Base-by-base conservation (phyloP, 2,888 invertebrate genomes). In the Marasmarcha lunaedactyla region DNA sequence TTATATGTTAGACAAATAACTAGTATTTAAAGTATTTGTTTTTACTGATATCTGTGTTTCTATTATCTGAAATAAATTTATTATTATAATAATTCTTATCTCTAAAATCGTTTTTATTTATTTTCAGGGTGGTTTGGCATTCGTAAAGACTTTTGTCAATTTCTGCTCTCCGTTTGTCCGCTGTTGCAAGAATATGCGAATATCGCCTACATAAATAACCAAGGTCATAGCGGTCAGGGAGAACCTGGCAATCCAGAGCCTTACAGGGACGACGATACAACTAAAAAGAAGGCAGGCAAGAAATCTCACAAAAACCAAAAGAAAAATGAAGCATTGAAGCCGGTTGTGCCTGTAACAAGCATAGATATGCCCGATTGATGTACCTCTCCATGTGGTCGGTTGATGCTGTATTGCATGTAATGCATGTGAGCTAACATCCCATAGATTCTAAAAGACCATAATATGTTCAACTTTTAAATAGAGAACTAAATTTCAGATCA, bases 81-180 rank as follows among this genome's bases (percentile, higher is more conserved):
- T n/a, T n/a, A n/a, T n/a, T n/a, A n/a, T n/a, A n/a, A n/a, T n/a
- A n/a, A n/a, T n/a, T n/a, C n/a, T n/a, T n/a, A n/a, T n/a, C n/a
- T n/a, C n/a, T n/a, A n/a, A n/a, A n/a, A n/a, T n/a, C n/a, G n/a
- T n/a, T n/a, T n/a, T n/a, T n/a, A n/a, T n/a, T n/a, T n/a, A n/a
- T n/a, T n/a, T n/a, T n/a, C 74, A 96, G 95, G 97, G 97, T 98
- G 98, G 98, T 99, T 98, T 74, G 99, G 98, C 39, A 94, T 99
- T 54, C 88, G 98, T 37, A 97, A 97, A 85, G 98, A 97, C 65
- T 97, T 99, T 70, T 98, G 97, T 67, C 94, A 95, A 57, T 98
- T 97, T 72, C 86, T 99, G n/a, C 84, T 99, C 25, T 94, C 95
- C 39, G 89, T 93, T 10, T 97, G 97, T 77, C 98, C 98, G 0